phyloP scores from a whole-genome alignment of 30 jellyfish, hydroid and myxozoan genomes.

The Phacellophora camtschatica region DNA sequence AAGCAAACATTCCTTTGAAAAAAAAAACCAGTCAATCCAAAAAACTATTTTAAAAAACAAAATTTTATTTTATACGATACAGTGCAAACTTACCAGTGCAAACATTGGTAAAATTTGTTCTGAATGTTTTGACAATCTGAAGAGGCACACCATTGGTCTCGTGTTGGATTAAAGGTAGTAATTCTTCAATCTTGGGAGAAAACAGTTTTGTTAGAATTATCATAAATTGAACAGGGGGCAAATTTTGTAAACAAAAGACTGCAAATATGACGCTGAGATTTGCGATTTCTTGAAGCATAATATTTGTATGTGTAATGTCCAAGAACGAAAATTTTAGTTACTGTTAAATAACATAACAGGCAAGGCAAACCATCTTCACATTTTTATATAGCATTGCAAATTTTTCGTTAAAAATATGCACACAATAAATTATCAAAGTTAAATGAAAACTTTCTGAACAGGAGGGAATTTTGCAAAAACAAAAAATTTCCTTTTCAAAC shows the following conservation, averaged over 20 bases:
- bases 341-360: too few species aligned
- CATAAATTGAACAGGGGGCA: background rate
- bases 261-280: too few species aligned
- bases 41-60: background rate
- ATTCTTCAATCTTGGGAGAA: conserved; percentile 71
- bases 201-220: background rate
- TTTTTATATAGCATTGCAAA: too few species aligned
- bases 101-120: conserved; percentile 72
- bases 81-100: conserved; percentile 59
- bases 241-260: too few species aligned
- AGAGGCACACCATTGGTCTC: conserved; percentile 68
- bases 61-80: background rate
- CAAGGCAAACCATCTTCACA: too few species aligned
- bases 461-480: too few species aligned
- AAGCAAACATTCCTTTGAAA: too few species aligned
- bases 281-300: too few species aligned
- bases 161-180: conserved; percentile 61
- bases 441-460: too few species aligned
- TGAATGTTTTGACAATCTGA: conserved; percentile 68
- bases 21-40: background rate
- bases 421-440: too few species aligned
- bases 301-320: background rate
- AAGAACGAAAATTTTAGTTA: background rate
- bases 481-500: too few species aligned
- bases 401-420: too few species aligned